Evolutionary conservation across 2,888 invertebrate species (phyloP).

Genomic region (Deilephila elpenor): DNA sequence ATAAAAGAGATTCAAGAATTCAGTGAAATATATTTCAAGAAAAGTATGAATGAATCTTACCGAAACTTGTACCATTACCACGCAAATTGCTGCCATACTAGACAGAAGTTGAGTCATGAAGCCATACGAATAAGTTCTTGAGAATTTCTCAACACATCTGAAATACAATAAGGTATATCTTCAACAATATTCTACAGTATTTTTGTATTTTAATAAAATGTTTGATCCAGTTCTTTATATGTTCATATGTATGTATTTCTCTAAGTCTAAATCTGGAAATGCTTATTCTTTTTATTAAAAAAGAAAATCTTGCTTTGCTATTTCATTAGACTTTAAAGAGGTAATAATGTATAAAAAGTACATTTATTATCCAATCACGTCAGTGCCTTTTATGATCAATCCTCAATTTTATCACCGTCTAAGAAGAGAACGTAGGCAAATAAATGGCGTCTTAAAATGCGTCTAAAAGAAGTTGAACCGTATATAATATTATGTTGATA

Average conservation of each 20-base stretch:
- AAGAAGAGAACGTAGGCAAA: background rate
- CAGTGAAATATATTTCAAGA: slow-evolving; percentile 13
- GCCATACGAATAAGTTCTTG: slow-evolving; percentile 74
- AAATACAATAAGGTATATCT: slow-evolving; percentile 43
- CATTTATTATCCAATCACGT: too few species aligned
- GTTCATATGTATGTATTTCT: background rate
- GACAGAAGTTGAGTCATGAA: slow-evolving; percentile 80
- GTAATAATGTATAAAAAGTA: too few species aligned
- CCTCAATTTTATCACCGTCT: too few species aligned
- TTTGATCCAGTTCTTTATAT: background rate
- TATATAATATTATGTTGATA: slow-evolving; percentile 68
- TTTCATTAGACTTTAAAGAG: too few species aligned
- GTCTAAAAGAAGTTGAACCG: slow-evolving; percentile 63
- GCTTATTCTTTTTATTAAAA: background rate
- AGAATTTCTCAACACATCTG: slow-evolving; percentile 78
- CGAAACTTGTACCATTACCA: slow-evolving; percentile 82
- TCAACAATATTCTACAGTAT: slow-evolving; percentile 20
- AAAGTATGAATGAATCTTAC: slow-evolving; percentile 56
- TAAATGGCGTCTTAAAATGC: background rate
- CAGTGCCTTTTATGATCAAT: too few species aligned
- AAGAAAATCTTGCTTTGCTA: background rate
- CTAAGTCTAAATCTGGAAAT: background rate
- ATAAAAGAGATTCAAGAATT: background rate
- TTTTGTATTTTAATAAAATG: background rate
- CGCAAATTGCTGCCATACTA: slow-evolving; percentile 80